Evolutionary conservation across 2,888 invertebrate genomes (phyloP), one percentile per base, ranked within the genome.

Genomic region (Eurytoma adleriae): DNA sequence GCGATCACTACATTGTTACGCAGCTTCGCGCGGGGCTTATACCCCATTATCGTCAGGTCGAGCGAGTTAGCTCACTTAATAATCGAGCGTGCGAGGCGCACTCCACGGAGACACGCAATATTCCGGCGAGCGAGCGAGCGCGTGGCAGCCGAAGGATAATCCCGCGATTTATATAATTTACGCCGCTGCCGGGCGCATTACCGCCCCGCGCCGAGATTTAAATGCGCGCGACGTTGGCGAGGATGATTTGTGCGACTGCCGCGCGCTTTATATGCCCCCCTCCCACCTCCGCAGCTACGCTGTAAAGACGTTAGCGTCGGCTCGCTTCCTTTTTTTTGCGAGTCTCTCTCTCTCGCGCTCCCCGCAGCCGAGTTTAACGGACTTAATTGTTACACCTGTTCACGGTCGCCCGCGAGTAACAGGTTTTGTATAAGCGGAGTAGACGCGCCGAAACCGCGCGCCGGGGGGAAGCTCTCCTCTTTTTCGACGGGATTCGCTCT

Each of bases 311-410:
- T 79, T 75, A 70, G 74, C 64, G 40, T 66, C 70, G 48, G 61
- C 13, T 40, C 40, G 40, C 40, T 40, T 10, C 10, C 10, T 18
- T 62, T 56, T 70, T 59, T 18, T 54, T 73, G 59, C 14, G 4
- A 14, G 64, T 68, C 24, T 68, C n/a, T 14, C 40, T 16, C 20
- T 66, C 66, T 69, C 24, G 30, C 40, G 40, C 10, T 10, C 40
- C 10, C 40, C 40, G 24, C 24, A 24, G 24, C 40, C 40, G 40
- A 40, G 40, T 40, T 40, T 59, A 59, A 54, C 62, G 61, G 40
- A 40, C 72, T 80, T 77, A 74, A 81, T 81, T 81, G 75, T 78
- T 81, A 78, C 81, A 81, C 81, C 78, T 78, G 81, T 61, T 72
- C 57, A 40, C 56, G 56, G 13, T 57, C 50, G 48, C 10, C 18